Evolutionary conservation across 2,888 invertebrate genomes (phyloP).

Genomic region (Sthenelais limicola): DNA sequence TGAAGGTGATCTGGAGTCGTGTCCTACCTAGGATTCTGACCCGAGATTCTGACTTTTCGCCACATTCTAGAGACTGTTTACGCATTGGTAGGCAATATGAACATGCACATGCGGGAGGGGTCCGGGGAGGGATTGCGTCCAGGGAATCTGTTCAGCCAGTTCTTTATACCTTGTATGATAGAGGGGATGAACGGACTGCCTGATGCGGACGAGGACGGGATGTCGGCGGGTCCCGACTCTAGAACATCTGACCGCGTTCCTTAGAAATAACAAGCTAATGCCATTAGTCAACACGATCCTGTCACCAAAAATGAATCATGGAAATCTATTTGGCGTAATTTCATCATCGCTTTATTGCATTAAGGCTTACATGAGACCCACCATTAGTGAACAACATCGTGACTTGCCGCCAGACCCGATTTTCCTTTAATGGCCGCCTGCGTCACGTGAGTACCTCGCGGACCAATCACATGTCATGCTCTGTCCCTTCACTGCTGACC

Average conservation of each 20-base stretch:
- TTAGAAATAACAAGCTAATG: slow-evolving; percentile 38
- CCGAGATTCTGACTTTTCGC: too few relatives aligned
- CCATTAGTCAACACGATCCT: slow-evolving; percentile 38
- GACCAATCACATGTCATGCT: slow-evolving; percentile 38
- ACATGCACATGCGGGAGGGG: background rate
- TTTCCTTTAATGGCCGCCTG: slow-evolving; percentile 36
- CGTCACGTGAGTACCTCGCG: slow-evolving; percentile 29
- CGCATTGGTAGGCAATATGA: background rate
- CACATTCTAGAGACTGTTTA: too few relatives aligned
- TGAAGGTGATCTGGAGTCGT: too few relatives aligned
- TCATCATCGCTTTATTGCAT: slow-evolving; percentile 39
- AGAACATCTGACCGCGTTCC: background rate
- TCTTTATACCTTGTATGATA: too few relatives aligned
- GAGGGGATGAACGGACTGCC: slow-evolving; percentile 20
- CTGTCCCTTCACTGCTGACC: slow-evolving; percentile 32
- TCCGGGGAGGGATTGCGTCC: background rate
- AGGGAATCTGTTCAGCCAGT: too few relatives aligned
- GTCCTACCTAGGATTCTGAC: too few relatives aligned
- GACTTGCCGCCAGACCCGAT: slow-evolving; percentile 5
- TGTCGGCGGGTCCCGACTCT: background rate
- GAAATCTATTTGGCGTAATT: slow-evolving; percentile 40
- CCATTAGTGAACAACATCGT: slow-evolving; percentile 30
- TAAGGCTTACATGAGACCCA: slow-evolving; percentile 28
- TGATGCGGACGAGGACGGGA: slow-evolving; percentile 9
- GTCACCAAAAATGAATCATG: slow-evolving; percentile 39